These are phyloP conservation scores for Zeugodacus cucurbitae DNA, from an alignment of 1,140 invertebrate genomes.

Conservation along the genomic window DNA sequence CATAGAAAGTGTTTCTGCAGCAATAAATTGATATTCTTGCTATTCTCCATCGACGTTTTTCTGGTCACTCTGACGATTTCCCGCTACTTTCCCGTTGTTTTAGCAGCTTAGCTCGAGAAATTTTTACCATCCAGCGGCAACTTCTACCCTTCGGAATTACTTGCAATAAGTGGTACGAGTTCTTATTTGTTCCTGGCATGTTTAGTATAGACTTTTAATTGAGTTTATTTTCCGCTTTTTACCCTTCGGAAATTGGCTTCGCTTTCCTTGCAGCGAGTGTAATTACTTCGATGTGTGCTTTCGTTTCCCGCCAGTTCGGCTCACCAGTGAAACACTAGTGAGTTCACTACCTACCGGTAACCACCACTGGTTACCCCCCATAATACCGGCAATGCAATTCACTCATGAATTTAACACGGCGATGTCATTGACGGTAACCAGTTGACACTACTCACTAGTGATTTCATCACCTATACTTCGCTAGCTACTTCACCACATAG, in stretches of 20 bases:
- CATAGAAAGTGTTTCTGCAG: background rate
- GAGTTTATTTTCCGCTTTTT: conserved; percentile 37
- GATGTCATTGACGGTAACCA: too few species aligned
- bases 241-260: conserved; percentile 3
- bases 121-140: background rate
- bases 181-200: background rate
- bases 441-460: too few species aligned
- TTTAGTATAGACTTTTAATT: conserved; percentile 8
- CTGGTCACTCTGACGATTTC: background rate
- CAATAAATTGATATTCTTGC: conserved; percentile 28
- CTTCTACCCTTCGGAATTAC: background rate
- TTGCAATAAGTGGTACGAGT: background rate
- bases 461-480: too few species aligned
- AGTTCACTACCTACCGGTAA: too few species aligned
- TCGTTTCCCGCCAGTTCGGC: too few species aligned
- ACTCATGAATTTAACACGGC: too few species aligned
- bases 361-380: too few species aligned
- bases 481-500: too few species aligned
- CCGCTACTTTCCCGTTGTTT: background rate
- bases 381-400: too few species aligned
- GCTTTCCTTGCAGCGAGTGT: background rate
- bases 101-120: background rate
- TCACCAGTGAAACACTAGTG: too few species aligned
- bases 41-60: background rate
- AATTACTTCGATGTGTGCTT: background rate